Conservation (phyloP, 2,797 vertebrate genomes). For the Gadopsis marmoratus region DNA sequence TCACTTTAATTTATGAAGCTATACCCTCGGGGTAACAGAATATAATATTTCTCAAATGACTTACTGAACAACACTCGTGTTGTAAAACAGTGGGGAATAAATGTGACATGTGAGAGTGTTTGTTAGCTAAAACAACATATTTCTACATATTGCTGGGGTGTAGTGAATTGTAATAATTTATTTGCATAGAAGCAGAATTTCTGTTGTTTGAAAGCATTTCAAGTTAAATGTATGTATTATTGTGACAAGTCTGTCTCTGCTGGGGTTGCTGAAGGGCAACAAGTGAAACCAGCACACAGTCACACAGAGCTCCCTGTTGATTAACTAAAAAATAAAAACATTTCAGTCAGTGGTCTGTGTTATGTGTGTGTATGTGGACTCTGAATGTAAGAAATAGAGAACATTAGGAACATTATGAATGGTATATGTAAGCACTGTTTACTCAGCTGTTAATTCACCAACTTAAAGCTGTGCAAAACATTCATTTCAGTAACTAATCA, state of each 20-base stretch:
- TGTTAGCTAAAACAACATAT: constrained; percentile 42
- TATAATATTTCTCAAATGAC: constrained; percentile 67
- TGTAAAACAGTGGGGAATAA: constrained; percentile 55
- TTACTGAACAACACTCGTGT: constrained; percentile 52
- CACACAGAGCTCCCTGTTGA: not conserved
- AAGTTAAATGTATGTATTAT: constrained; percentile 18
- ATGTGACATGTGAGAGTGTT: constrained; percentile 30
- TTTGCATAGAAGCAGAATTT: not conserved
- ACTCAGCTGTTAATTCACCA: constrained; percentile 63
- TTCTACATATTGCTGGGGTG: constrained; percentile 17
- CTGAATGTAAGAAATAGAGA: constrained; percentile 12
- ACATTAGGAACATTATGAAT: constrained; percentile 11
- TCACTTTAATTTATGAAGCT: constrained; percentile 73
- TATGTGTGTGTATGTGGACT: not conserved
- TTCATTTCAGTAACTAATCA: constrained; percentile 68
- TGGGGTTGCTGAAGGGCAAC: constrained; percentile 17
- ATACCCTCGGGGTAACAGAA: constrained; percentile 61
- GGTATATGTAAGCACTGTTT: constrained; percentile 61
- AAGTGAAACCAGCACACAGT: not conserved
- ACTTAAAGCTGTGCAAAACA: constrained; percentile 56
- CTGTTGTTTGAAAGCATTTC: constrained; percentile 16
- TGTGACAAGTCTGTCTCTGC: not conserved
- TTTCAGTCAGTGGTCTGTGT: not conserved
- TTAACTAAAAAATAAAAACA: constrained; percentile 1
- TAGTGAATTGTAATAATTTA: constrained; percentile 26